A percentile compares a stretch with the other conserved stretches of the same genome.
Evolutionary conservation across 2,113 vertebrate species (phyloP).

Genomic region (Cryptomyrus ogoouensis): DNA sequence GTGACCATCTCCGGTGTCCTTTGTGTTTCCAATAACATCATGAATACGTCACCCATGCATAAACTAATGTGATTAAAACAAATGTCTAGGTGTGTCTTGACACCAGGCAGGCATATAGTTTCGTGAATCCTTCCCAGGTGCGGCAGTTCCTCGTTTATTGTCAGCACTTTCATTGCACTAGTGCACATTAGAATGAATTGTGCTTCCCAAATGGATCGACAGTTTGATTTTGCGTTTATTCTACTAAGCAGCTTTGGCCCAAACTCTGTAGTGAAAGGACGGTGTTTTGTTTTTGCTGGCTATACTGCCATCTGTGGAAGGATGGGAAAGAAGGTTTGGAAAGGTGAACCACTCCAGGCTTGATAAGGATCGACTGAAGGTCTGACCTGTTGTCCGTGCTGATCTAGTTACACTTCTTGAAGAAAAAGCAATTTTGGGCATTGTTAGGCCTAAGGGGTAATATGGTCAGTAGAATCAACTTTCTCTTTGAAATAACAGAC

Average conservation of each 20-base stretch:
- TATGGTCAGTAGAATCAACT: not conserved
- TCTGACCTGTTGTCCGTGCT: not conserved
- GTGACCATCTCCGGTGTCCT: not conserved
- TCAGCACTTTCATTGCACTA: not conserved
- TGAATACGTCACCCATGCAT: not conserved
- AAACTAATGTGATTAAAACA: not conserved
- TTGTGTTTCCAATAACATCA: not conserved
- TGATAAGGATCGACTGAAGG: not conserved
- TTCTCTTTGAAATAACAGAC: not conserved
- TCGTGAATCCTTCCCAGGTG: not conserved
- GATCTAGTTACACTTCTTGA: not conserved
- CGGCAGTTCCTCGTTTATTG: not conserved
- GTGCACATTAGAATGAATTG: not conserved
- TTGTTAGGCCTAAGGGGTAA: not conserved
- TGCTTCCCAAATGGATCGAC: not conserved
- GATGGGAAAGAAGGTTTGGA: not conserved
- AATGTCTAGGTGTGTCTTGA: not conserved
- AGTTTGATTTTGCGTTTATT: not conserved
- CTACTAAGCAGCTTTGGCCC: not conserved
- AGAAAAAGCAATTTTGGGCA: not conserved
- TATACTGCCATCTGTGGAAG: not conserved
- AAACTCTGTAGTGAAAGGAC: not conserved
- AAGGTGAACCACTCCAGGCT: not conserved
- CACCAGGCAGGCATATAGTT: not conserved
- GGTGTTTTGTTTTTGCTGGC: not conserved